Evolutionary conservation across 2,113 vertebrate genomes (phyloP).

Genomic region (Salminus brasiliensis): DNA sequence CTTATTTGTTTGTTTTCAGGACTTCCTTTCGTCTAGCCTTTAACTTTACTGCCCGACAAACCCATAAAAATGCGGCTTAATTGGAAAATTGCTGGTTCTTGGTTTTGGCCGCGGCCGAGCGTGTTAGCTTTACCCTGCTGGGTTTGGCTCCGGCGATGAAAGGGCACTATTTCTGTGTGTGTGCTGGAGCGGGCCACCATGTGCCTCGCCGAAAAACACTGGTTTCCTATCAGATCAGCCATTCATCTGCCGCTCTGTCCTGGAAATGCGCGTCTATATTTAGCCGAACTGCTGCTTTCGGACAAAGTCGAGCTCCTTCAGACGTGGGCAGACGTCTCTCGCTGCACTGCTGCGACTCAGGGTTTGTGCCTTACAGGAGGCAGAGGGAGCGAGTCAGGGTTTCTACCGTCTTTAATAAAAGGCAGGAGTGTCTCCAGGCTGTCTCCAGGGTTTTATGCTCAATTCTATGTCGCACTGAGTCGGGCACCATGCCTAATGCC

Average conservation of each 20-base stretch:
- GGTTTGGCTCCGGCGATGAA: conserved; percentile 2
- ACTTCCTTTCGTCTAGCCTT: conserved; percentile 9
- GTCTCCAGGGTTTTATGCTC: too few species aligned
- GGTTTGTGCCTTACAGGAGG: too few species aligned
- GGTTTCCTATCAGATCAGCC: neutral
- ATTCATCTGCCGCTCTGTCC: neutral
- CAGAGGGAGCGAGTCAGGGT: too few species aligned
- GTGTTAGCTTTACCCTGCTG: conserved; percentile 16
- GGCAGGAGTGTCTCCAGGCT: too few species aligned
- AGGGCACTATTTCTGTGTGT: conserved; percentile 32
- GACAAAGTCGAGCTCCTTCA: too few species aligned
- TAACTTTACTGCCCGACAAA: conserved; percentile 29
- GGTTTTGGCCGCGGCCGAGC: conserved; percentile 43
- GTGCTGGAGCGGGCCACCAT: neutral
- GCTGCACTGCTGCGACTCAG: too few species aligned
- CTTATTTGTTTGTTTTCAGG: conserved; percentile 44
- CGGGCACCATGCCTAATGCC: too few species aligned
- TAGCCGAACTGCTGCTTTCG: neutral
- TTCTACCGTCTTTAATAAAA: too few species aligned
- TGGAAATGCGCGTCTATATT: conserved; percentile 13
- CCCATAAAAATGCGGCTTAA: conserved; percentile 54
- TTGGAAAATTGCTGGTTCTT: conserved; percentile 46
- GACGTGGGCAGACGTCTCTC: too few species aligned
- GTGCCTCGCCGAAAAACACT: neutral
- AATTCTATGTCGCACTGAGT: too few species aligned